A percentile compares a stretch with the other conserved stretches of the same genome.
Evolutionary conservation across 2,113 vertebrate genomes (phyloP).

Genomic region (Xiphophorus hellerii): DNA sequence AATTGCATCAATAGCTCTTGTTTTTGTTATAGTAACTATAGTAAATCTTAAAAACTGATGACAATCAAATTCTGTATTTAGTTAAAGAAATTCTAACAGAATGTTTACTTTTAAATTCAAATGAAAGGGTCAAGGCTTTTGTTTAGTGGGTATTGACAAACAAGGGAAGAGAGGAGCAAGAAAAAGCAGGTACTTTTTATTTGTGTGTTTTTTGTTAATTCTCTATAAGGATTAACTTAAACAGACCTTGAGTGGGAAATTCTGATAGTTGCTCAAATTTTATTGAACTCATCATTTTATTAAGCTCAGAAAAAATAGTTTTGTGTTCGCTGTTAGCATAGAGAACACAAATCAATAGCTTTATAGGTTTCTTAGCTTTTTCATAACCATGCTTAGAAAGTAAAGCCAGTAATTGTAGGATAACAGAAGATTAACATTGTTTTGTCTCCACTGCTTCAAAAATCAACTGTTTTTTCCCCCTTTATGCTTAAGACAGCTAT

Average conservation of each 20-base stretch:
- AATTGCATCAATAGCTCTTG: neutral
- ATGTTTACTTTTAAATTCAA: constrained; percentile 45
- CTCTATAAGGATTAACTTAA: neutral
- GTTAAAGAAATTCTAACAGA: neutral
- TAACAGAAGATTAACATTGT: neutral
- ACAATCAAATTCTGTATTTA: neutral
- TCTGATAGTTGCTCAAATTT: neutral
- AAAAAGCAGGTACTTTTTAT: neutral
- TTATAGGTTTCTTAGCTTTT: too few species aligned
- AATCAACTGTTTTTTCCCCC: neutral
- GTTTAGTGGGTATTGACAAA: neutral
- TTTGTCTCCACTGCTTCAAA: neutral
- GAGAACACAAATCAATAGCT: too few species aligned
- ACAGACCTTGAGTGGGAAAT: neutral
- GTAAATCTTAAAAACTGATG: too few species aligned
- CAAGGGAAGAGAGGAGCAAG: neutral
- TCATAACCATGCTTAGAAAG: too few species aligned
- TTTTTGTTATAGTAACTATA: neutral
- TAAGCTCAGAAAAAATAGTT: neutral
- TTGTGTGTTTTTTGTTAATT: neutral
- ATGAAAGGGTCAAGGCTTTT: neutral
- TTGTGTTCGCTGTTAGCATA: neutral
- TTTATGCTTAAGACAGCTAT: neutral
- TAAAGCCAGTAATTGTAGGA: too few species aligned
- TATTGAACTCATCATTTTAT: neutral